Percentiles rank a stretch among this genome's conserved stretches.
Evolutionary conservation across 92 coral and sea anemone species (phyloP).

Genomic region (Palythoa grandis): DNA sequence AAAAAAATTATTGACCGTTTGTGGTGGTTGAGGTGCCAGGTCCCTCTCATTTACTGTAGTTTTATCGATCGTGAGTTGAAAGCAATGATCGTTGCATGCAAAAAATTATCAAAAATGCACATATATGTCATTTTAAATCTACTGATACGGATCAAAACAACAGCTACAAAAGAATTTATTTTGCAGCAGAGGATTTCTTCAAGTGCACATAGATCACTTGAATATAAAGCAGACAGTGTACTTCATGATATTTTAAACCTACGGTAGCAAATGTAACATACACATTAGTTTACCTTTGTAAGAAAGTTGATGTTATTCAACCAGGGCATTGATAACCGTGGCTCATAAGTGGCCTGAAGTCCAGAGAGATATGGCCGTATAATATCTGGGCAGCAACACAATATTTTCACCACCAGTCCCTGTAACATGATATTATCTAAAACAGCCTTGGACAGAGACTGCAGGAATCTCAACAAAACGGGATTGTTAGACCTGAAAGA

Average conservation of each 20-base stretch:
- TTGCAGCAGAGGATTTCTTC: too few relatives aligned
- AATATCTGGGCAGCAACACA: slow-evolving; percentile 83
- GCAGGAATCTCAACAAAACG: slow-evolving; percentile 83
- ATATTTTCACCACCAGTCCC: slow-evolving; percentile 68
- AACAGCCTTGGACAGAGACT: slow-evolving; percentile 66
- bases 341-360: slow-evolving; percentile 78
- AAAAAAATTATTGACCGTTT: too few relatives aligned
- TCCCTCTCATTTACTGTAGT: too few relatives aligned
- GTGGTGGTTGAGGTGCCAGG: too few relatives aligned
- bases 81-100: too few relatives aligned
- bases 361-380: slow-evolving; percentile 71
- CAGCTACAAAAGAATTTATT: too few relatives aligned
- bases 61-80: too few relatives aligned
- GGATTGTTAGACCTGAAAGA: slow-evolving; percentile 88
- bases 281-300: slow-evolving; percentile 63
- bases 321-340: slow-evolving; percentile 89
- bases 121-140: too few relatives aligned
- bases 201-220: background rate
- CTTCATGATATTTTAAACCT: background rate
- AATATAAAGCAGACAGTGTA: background rate
- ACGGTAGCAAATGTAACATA: background rate
- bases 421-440: slow-evolving; percentile 60
- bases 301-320: slow-evolving; percentile 71
- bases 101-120: too few relatives aligned
- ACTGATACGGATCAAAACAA: too few relatives aligned